These are phyloP conservation scores for Notechis scutatus DNA, from an alignment of 2,113 vertebrate genomes.

Conservation along the genomic window DNA sequence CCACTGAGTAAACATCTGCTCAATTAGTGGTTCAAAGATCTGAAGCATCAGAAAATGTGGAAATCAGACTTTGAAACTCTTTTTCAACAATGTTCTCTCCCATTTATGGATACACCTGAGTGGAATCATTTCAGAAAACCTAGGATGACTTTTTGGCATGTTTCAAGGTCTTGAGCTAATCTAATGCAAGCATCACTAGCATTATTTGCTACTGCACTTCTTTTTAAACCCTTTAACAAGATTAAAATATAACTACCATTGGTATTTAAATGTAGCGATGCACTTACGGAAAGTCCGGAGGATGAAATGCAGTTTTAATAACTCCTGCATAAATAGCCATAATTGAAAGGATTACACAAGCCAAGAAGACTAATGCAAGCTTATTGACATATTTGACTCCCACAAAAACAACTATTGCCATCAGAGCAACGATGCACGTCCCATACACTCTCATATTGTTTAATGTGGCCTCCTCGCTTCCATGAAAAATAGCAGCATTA, in stretches of 20 bases:
- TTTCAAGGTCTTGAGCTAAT: background rate
- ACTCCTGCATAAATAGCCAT: slow-evolving; percentile 93
- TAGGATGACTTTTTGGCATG: background rate
- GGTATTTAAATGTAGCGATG: background rate
- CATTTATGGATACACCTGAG: background rate
- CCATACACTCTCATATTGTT: slow-evolving; percentile 96
- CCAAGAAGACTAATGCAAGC: slow-evolving; percentile 89
- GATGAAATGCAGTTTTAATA: slow-evolving; percentile 89
- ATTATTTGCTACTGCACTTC: background rate
- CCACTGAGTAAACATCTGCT: background rate
- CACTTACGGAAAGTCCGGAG: slow-evolving; percentile 87
- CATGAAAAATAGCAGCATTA: slow-evolving; percentile 82
- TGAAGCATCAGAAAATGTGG: background rate
- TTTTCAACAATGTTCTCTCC: background rate
- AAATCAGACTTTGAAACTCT: background rate
- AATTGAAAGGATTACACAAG: slow-evolving; percentile 93
- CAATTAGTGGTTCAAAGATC: background rate
- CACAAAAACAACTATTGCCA: slow-evolving; percentile 91
- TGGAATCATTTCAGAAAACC: background rate
- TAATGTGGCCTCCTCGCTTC: slow-evolving; percentile 73
- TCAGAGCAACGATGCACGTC: slow-evolving; percentile 82
- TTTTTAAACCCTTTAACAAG: background rate
- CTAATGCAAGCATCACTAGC: background rate
- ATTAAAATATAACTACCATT: background rate
- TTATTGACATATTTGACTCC: slow-evolving; percentile 98